These are phyloP conservation scores for Ommatoiulus sabulosus DNA, from an alignment of 2,888 invertebrate genomes.

Conservation along the genomic window DNA sequence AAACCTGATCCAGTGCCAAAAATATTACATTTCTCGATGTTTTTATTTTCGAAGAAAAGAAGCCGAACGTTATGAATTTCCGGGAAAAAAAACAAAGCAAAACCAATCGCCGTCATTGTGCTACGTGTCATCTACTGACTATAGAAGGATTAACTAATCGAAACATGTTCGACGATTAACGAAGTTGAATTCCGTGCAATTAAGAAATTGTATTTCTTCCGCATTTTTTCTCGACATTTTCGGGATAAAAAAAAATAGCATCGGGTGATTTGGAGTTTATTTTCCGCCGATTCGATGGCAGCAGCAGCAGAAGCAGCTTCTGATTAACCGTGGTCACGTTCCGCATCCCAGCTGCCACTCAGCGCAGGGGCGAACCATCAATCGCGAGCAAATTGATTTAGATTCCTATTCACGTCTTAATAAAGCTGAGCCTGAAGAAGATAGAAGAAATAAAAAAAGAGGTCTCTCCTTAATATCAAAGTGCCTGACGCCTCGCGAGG, in stretches of 20 bases:
- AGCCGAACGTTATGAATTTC: background rate
- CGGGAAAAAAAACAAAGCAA: too few relatives aligned
- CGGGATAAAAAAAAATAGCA: background rate
- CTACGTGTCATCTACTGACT: background rate
- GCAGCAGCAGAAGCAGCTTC: background rate
- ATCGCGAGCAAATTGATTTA: constrained; percentile 5
- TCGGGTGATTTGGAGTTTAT: background rate
- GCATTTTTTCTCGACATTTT: background rate
- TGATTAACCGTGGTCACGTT: constrained; percentile 15
- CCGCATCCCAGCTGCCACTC: constrained; percentile 18
- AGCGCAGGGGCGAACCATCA: constrained; percentile 43
- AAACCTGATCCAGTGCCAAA: background rate
- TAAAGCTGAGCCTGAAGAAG: background rate
- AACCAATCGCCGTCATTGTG: background rate
- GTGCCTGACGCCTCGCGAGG: constrained; percentile 3
- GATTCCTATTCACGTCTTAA: constrained; percentile 35
- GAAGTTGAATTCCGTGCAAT: background rate
- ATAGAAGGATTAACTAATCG: background rate
- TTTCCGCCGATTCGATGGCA: background rate
- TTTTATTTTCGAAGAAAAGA: background rate
- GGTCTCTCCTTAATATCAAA: background rate
- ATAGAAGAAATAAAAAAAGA: background rate
- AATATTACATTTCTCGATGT: background rate
- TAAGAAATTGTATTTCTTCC: background rate
- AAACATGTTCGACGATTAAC: background rate